phyloP scores from a whole-genome alignment of 2,797 vertebrate species.

The Acomys russatus region DNA sequence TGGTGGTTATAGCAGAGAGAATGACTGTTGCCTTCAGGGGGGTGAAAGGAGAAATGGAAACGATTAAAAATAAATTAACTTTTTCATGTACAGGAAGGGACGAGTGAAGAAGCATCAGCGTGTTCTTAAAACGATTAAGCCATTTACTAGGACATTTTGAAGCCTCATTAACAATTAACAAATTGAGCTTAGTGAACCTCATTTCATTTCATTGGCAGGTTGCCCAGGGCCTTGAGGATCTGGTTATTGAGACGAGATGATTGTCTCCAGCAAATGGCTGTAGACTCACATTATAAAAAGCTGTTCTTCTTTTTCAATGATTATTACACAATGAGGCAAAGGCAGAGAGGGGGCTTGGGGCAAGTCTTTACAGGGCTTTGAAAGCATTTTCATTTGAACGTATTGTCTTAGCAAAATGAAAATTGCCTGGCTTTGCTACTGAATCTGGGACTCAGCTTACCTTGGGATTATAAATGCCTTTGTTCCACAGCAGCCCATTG shows the following conservation, averaged over 20 bases:
- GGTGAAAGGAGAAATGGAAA: slow-evolving; percentile 68
- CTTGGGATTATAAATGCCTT: neutral
- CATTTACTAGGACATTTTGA: slow-evolving; percentile 59
- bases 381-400: slow-evolving; percentile 36
- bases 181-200: slow-evolving; percentile 73
- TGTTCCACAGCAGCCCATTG: neutral
- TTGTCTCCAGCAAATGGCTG: slow-evolving; percentile 47
- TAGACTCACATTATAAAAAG: slow-evolving; percentile 60
- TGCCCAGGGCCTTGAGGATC: slow-evolving; percentile 28
- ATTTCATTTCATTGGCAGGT: slow-evolving; percentile 63
- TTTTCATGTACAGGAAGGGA: slow-evolving; percentile 47
- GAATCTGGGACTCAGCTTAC: neutral
- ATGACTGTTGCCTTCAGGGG: slow-evolving; percentile 68
- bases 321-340: slow-evolving; percentile 14
- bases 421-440: neutral
- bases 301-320: neutral
- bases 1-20: slow-evolving; percentile 62
- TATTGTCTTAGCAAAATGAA: neutral
- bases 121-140: slow-evolving; percentile 50
- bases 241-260: slow-evolving; percentile 49
- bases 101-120: slow-evolving; percentile 53
- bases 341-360: slow-evolving; percentile 1
- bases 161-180: slow-evolving; percentile 75
- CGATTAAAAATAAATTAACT: slow-evolving; percentile 78
- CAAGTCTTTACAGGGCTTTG: neutral